Evolutionary conservation across 2,113 vertebrate genomes (phyloP), one percentile per base, ranked within the genome.

Genomic region (Otolemur garnettii): DNA sequence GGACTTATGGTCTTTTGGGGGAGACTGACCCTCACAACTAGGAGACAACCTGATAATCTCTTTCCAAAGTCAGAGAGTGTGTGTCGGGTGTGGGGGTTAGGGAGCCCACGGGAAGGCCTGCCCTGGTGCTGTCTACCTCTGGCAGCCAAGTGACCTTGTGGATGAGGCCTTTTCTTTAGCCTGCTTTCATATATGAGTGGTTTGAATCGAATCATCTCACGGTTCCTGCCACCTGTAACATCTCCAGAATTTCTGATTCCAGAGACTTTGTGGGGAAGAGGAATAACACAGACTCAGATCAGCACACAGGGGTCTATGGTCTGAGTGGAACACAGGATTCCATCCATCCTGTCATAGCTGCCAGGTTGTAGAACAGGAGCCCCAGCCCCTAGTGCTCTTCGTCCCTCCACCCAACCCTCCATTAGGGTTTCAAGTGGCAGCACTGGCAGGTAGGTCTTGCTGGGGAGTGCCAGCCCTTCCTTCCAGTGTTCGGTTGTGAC

Each of bases 221-320:
- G 0, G 26, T 62, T 74, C 64, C 80, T 85, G 33, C 38, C 35
- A 26, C 53, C 5, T 78, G 42, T 24, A 72, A 57, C 15, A 62
- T 66, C 45, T 15, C n/a, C 26, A 64, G 71, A 21, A 22, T 92
- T 78, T 91, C 81, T 96, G 64, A 75, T 86, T 92, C 66, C 50
- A 81, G 50, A 59, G 15, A 17, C 53, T 28, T 1, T 75, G 30
- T 66, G 66, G 59, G 18, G 45, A 92, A 53, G 7, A 11, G 60
- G 59, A 93, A 17, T 84, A 87, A 59, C 59, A 26, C 28, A 55
- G 5, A 87, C 45, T 66, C 74, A 77, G 66, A 66, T 89, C 71
- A 64, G 71, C 72, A 26, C 28, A 78, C 24, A 5, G 60, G 62
- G 57, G 7, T 55, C 38, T 60, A 28, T 7, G 22, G 21, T 11